Conservation (phyloP, 2,797 vertebrate species). For the Poeciliopsis gracilis region DNA sequence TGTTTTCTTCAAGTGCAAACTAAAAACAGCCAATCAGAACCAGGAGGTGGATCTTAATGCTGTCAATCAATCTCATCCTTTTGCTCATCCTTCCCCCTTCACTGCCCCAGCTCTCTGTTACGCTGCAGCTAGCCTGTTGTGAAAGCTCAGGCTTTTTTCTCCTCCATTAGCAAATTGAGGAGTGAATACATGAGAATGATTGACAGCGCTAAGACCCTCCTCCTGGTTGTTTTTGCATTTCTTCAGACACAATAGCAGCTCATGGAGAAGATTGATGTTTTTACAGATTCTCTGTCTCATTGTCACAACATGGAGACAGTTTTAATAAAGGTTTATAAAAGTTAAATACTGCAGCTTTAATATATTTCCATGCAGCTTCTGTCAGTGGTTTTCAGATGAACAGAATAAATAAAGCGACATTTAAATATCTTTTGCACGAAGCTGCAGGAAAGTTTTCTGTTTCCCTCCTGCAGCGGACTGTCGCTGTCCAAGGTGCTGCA, state of each 20-base stretch:
- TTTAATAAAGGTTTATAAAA: too few relatives aligned
- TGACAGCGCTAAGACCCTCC: not conserved
- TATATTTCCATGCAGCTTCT: not conserved
- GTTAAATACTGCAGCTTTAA: not conserved
- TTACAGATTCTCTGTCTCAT: not conserved
- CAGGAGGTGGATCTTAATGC: not conserved
- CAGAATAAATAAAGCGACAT: not conserved
- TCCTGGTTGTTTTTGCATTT: not conserved
- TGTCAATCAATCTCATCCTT: not conserved
- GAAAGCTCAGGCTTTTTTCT: not conserved
- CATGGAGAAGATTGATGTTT: not conserved
- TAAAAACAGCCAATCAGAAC: not conserved
- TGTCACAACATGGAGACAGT: too few relatives aligned
- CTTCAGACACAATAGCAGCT: not conserved
- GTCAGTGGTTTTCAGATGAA: not conserved
- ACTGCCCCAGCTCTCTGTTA: not conserved
- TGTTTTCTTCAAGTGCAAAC: not conserved
- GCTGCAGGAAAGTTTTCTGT: not conserved
- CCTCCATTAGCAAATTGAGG: not conserved
- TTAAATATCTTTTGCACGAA: not conserved
- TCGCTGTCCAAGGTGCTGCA: conserved; percentile 74
- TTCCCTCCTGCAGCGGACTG: not conserved
- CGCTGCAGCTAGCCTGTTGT: too few relatives aligned
- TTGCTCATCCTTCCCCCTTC: too few relatives aligned
- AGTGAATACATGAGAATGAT: not conserved